Evolutionary conservation across 2,113 vertebrate genomes (phyloP), one percentile per base, ranked within the genome.

Genomic region (Pterocles orientalis): DNA sequence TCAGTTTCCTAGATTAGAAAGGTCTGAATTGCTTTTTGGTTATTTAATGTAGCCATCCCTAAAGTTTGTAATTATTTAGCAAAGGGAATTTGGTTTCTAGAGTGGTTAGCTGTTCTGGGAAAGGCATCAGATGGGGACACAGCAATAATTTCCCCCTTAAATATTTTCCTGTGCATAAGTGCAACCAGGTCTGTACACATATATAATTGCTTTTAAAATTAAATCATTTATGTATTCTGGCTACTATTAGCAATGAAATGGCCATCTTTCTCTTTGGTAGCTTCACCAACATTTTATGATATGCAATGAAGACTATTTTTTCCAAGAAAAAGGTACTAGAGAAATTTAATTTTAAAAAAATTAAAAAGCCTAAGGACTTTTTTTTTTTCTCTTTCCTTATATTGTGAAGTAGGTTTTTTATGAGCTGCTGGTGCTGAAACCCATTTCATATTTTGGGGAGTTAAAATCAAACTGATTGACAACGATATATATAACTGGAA

Each of bases 1-100:
- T 92, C 34, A 31, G 57, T 82, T 86, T 89, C 73, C 65, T 69
- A 65, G 89, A 84, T 64, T 94, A 89, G 56, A 91, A 94, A 75
- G 26, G 18, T 50, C 77, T 82, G 61, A 92, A 60, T 71, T 84
- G 4, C 14, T 73, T 58, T 80, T 92, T 73, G 16, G 9, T 92
- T 92, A 84, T 86, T 95, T 94, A 66, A 92, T 82, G 26, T 57
- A 84, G 64, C 41, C 10, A 51, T 47, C 28, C 14, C 25, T 62
- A 53, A 93, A 82, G 75, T 92, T 57, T 6, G 1, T 20, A 80
- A n/a, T 83, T 94, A 70, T 43, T 82, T 83, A 57, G 36, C 25
- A 90, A 90, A 73, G 34, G 20, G 33, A 85, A 79, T 82, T 72
- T 90, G 92, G 6, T 48, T 91, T 57, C 76, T 73, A 50, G 36